Percentiles rank a stretch among this genome's conserved stretches.
These are phyloP conservation scores for Platycheirus rosarum DNA, from an alignment of 2,888 invertebrate species.

Conservation along the genomic window DNA sequence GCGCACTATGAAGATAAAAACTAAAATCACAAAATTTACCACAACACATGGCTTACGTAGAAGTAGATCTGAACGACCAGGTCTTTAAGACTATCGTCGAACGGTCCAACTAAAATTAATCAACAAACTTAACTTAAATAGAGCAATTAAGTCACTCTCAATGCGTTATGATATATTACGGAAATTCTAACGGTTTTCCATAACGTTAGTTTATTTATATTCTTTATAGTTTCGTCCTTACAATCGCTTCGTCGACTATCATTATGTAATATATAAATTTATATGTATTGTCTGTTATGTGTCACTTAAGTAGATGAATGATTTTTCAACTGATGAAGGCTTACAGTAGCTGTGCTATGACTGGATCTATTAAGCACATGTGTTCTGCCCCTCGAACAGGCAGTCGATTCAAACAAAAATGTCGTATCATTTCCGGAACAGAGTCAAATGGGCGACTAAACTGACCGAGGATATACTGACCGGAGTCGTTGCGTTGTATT, in stretches of 20 bases:
- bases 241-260: slow-evolving; percentile 5
- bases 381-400: slow-evolving; percentile 98
- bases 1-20: slow-evolving; percentile 53
- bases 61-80: slow-evolving; percentile 21
- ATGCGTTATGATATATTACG: slow-evolving; percentile 37
- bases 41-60: slow-evolving; percentile 71
- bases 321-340: slow-evolving; percentile 59
- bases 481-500: slow-evolving; percentile 90
- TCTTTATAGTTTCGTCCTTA: slow-evolving; percentile 43
- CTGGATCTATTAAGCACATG: slow-evolving; percentile 96
- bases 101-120: slow-evolving; percentile 66
- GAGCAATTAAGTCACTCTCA: slow-evolving; percentile 58
- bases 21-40: slow-evolving; percentile 73
- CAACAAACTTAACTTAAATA: slow-evolving; percentile 64
- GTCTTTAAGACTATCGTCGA: slow-evolving; percentile 59
- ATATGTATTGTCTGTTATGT: slow-evolving; percentile 71
- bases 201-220: slow-evolving; percentile 54
- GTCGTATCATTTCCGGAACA: slow-evolving; percentile 97
- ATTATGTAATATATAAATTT: slow-evolving; percentile 37
- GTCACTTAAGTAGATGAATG: slow-evolving; percentile 66
- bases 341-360: slow-evolving; percentile 91
- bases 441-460: slow-evolving; percentile 96
- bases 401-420: slow-evolving; percentile 95
- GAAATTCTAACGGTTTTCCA: slow-evolving; percentile 41
- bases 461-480: slow-evolving; percentile 94